phyloP scores from a whole-genome alignment of 2,113 vertebrate genomes.

The Dasyprocta punctata region DNA sequence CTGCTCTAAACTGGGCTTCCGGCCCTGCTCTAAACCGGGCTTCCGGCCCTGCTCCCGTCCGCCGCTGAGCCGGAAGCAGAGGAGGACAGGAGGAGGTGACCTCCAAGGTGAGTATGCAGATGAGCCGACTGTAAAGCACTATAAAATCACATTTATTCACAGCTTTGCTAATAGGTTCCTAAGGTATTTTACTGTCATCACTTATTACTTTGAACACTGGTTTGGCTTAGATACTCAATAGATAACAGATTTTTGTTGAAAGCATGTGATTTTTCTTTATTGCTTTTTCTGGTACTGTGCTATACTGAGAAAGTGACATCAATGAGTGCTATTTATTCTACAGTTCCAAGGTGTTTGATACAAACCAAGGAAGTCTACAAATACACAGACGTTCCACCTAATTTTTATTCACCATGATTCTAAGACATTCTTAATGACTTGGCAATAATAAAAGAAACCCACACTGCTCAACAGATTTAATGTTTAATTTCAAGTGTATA shows the following conservation, averaged over 20 bases:
- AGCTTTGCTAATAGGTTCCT: background rate
- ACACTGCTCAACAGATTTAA: background rate
- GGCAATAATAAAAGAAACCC: background rate
- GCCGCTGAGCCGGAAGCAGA: background rate
- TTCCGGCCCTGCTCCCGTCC: rapidly evolving
- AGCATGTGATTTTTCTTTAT: background rate
- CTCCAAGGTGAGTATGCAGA: background rate
- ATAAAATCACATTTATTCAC: background rate
- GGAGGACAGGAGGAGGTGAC: background rate
- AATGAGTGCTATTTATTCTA: background rate
- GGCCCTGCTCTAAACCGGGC: rapidly evolving
- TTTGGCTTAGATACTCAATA: background rate
- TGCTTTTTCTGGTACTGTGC: background rate
- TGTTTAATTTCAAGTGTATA: background rate
- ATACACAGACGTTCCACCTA: background rate
- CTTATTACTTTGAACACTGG: background rate
- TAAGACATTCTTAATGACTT: background rate
- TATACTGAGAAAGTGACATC: background rate
- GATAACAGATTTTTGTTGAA: background rate
- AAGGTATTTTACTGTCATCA: background rate
- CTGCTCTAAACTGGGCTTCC: rapidly evolving
- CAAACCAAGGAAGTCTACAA: background rate
- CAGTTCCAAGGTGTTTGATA: background rate
- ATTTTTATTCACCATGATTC: background rate
- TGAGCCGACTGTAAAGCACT: background rate